Conservation (phyloP, 2,113 vertebrate genomes). For the Apodemus sylvaticus region DNA sequence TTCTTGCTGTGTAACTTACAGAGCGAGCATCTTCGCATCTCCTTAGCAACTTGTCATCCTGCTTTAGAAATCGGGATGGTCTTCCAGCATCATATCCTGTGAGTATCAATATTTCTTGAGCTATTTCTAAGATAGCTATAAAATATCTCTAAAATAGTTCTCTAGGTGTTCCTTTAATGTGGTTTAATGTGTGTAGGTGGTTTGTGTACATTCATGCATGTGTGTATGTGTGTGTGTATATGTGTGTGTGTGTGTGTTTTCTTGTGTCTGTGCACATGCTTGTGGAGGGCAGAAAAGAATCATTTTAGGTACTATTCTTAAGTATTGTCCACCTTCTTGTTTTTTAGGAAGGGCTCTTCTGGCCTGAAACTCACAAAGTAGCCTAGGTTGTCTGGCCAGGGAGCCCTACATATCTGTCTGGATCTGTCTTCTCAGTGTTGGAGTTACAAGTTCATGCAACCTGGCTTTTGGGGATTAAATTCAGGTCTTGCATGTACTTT, state of each 20-base stretch:
- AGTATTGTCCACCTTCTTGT: neutral
- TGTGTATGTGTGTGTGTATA: neutral
- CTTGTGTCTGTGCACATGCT: neutral
- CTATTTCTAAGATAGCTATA: neutral
- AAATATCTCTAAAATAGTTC: slow-evolving; percentile 15
- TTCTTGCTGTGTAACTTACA: neutral
- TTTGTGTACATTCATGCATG: neutral
- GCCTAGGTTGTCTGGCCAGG: too few relatives aligned
- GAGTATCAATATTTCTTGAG: neutral
- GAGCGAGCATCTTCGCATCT: neutral
- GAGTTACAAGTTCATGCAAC: neutral
- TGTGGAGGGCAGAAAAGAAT: neutral
- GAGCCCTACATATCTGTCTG: neutral
- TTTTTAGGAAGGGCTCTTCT: neutral
- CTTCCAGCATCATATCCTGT: neutral
- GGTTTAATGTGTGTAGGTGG: too few relatives aligned
- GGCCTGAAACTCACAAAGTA: neutral
- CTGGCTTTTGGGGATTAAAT: neutral
- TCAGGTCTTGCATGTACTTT: neutral
- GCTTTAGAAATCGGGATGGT: neutral
- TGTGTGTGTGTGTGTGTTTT: neutral
- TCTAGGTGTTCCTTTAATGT: neutral
- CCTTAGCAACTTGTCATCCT: neutral
- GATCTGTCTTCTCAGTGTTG: neutral
- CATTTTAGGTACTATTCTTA: neutral